Conservation (phyloP, 1,140 invertebrate species). For the Papilio machaon region DNA sequence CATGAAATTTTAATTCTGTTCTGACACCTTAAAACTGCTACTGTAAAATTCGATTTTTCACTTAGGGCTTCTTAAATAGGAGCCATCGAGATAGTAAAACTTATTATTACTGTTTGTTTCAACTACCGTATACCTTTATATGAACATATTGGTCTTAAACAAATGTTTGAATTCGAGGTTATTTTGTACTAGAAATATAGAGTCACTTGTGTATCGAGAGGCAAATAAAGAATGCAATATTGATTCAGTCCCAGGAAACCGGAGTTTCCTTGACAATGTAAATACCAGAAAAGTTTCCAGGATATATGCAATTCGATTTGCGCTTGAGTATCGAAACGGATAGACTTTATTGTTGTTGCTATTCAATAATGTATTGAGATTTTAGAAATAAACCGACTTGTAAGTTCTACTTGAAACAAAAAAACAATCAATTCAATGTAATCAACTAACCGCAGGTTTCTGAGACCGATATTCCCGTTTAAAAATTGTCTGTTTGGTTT, state of each 20-base stretch:
- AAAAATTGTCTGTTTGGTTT: too few relatives aligned
- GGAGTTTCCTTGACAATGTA: constrained; percentile 2
- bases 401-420: not conserved
- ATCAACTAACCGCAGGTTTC: not conserved
- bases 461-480: too few relatives aligned
- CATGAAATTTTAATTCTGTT: too few relatives aligned
- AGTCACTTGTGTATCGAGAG: not conserved
- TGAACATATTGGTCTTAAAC: too few relatives aligned
- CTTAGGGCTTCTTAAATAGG: too few relatives aligned
- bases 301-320: not conserved
- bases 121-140: too few relatives aligned
- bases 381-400: not conserved
- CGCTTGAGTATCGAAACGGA: not conserved
- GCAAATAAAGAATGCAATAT: not conserved
- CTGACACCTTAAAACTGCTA: too few relatives aligned
- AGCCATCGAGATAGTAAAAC: too few relatives aligned
- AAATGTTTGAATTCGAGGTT: too few relatives aligned
- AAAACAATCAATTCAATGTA: not conserved
- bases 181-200: too few relatives aligned
- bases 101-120: too few relatives aligned
- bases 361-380: not conserved
- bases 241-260: not conserved
- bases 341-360: constrained; percentile 1
- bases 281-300: not conserved
- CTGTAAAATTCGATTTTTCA: too few relatives aligned